Evolutionary conservation across 2,888 invertebrate species (phyloP).

Genomic region (Rambutsinella grinnellia): DNA sequence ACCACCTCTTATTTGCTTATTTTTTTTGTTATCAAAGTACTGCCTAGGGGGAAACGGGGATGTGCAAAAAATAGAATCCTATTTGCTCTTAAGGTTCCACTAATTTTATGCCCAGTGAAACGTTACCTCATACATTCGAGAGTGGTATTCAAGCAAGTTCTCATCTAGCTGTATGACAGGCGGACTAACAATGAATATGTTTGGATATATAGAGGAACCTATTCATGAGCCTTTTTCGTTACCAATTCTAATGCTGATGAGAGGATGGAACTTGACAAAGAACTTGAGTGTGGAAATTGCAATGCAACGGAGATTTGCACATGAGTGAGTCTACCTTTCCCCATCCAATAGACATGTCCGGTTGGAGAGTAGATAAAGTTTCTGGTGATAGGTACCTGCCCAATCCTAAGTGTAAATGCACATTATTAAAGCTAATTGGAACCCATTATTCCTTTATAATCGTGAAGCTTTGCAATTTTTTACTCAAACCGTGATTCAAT

Average conservation of each 20-base stretch:
- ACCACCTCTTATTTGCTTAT: slow-evolving; percentile 8
- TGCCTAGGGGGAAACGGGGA: slow-evolving; percentile 48
- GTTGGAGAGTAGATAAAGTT: neutral
- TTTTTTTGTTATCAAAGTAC: slow-evolving; percentile 13
- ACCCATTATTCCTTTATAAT: too few relatives aligned
- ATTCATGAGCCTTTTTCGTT: too few relatives aligned
- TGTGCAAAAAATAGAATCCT: slow-evolving; percentile 48
- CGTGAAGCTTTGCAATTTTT: neutral
- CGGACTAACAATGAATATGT: neutral
- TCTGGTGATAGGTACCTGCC: neutral
- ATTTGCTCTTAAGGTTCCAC: slow-evolving; percentile 43
- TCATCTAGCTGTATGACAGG: neutral
- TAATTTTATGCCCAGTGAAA: slow-evolving; percentile 55
- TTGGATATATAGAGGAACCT: neutral
- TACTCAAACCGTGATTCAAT: neutral
- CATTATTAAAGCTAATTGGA: too few relatives aligned
- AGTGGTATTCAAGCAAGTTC: neutral
- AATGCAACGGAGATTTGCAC: slow-evolving; percentile 59
- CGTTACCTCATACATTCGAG: slow-evolving; percentile 40
- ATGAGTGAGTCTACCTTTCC: slow-evolving; percentile 40
- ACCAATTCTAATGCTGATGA: neutral
- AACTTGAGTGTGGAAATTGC: slow-evolving; percentile 56
- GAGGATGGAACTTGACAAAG: slow-evolving; percentile 50
- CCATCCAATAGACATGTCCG: too few relatives aligned
- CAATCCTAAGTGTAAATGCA: too few relatives aligned